Evolutionary conservation across 2,888 invertebrate species (phyloP).

Genomic region (Geophilus truncorum): DNA sequence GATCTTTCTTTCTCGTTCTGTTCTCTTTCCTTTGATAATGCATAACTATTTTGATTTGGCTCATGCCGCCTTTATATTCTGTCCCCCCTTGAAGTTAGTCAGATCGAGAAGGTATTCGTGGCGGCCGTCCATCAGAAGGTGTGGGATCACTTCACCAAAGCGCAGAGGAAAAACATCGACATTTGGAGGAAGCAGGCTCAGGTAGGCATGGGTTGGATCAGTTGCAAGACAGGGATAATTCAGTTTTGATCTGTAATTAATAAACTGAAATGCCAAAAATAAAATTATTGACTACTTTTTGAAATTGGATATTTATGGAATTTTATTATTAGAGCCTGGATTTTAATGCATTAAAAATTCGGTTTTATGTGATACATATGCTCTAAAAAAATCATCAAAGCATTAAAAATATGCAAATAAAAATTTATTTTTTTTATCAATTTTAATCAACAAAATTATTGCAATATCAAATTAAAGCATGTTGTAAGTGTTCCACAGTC

Average conservation of each 20-base stretch:
- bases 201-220: conserved; percentile 60
- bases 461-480: no score
- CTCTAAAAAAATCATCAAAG: no score
- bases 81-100: conserved; percentile 71
- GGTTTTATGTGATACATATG: no score
- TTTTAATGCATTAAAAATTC: no score
- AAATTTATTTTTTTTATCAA: no score
- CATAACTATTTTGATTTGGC: not conserved
- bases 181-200: conserved; percentile 94
- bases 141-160: conserved; percentile 99
- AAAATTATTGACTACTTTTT: no score
- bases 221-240: not conserved
- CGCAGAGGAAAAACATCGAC: conserved; percentile 97
- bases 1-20: not conserved
- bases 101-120: conserved; percentile 96
- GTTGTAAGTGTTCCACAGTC: no score
- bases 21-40: not conserved
- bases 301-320: no score
- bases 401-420: no score
- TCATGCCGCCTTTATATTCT: conserved; percentile 29
- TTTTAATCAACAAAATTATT: no score
- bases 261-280: no score
- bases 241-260: not conserved
- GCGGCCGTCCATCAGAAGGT: conserved; percentile 96
- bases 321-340: no score